Conservation (phyloP, 2,113 vertebrate genomes). For the Dasyurus viverrinus region DNA sequence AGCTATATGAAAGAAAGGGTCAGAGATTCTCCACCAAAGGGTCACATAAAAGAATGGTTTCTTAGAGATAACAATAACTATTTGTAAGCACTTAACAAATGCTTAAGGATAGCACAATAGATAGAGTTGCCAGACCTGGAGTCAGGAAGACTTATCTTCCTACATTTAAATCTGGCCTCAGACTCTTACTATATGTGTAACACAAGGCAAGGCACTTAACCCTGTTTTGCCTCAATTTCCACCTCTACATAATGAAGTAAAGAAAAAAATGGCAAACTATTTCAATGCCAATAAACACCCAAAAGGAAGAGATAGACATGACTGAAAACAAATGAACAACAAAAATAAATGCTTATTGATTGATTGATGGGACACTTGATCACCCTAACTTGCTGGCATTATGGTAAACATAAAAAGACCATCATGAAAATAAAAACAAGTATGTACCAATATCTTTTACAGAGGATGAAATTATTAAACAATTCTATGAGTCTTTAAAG, state of each 20-base stretch:
- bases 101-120: background rate
- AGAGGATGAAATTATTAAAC: background rate
- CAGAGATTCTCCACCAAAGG: background rate
- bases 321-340: background rate
- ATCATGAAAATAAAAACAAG: background rate
- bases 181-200: background rate
- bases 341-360: background rate
- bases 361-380: background rate
- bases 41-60: background rate
- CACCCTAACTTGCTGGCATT: background rate
- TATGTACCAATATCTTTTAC: background rate
- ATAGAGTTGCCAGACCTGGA: background rate
- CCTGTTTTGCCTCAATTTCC: background rate
- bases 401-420: background rate
- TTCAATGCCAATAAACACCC: background rate
- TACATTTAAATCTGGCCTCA: background rate
- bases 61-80: background rate
- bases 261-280: background rate
- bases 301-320: background rate
- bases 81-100: background rate
- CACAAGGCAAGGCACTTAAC: background rate
- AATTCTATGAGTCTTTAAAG: background rate
- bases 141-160: background rate
- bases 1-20: background rate
- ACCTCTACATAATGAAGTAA: background rate